Evolutionary conservation across 2,797 vertebrate species (phyloP), one percentile per base, ranked within the genome.

Genomic region (Huso huso): DNA sequence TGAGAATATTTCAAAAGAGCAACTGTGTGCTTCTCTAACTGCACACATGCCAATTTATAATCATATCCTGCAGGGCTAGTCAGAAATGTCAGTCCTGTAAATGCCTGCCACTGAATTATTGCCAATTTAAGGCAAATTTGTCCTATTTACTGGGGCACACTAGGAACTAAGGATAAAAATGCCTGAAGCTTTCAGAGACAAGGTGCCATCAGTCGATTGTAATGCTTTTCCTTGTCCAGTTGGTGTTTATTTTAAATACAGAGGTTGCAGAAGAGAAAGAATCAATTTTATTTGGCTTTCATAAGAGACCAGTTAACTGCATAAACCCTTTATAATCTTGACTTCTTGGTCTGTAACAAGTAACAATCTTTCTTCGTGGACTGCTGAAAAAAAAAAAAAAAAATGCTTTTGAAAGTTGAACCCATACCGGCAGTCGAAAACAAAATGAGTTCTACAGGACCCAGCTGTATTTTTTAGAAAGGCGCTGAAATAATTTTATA

Each of bases 241-340:
- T 81, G 9, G 52, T n/a, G n/a, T 82, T 82, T 82, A 84, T 87
- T 84, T 86, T 88, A 84, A 82, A 85, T 81, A 82, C 85, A 76
- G 78, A 83, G 78, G 77, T n/a, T 37, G 23, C 23, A 37, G 23
- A 37, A 37, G 23, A 37, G 4, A 37, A 37, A 37, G 2, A 37
- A 37, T 37, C 23, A 37, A 37, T 37, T 37, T 37, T 4, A 37
- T 37, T 37, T 37, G 23, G 23, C 23, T 37, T 37, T 37, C 23
- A 37, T 37, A 37, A 37, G 23, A 37, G 23, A 37, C 23, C 23
- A 37, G 2, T 37, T 37, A 37, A 37, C 2, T 37, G 23, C 23
- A 37, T 37, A 18, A 37, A 37, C 23, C 2, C 23, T 37, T 37
- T 37, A 37, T 37, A 37, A 37, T 37, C 23, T 37, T 37, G 23